Evolutionary conservation across 2,113 vertebrate genomes (phyloP).

Genomic region (Campylomormyrus tamandua): DNA sequence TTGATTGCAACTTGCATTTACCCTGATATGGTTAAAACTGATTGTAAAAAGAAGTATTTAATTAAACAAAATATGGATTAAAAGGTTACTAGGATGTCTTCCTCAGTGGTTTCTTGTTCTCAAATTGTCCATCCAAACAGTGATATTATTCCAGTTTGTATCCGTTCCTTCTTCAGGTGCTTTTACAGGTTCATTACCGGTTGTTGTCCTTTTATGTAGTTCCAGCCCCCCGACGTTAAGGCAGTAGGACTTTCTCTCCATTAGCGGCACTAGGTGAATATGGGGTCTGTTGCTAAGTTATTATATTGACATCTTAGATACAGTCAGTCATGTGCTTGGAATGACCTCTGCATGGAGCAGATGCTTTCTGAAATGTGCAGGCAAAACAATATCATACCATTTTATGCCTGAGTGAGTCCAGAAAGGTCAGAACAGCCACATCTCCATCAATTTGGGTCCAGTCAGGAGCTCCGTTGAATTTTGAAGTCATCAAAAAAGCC

Average conservation of each 20-base stretch:
- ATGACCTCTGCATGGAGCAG: background rate
- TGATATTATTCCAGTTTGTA: background rate
- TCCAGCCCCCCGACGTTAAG: background rate
- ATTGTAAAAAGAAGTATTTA: background rate
- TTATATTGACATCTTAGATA: background rate
- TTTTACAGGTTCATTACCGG: background rate
- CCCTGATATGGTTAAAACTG: background rate
- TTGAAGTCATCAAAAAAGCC: background rate
- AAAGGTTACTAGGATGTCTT: background rate
- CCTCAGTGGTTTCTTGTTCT: background rate
- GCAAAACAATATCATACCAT: background rate
- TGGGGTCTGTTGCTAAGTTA: background rate
- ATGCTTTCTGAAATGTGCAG: background rate
- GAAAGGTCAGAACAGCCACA: constrained; percentile 5
- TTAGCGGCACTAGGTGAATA: background rate
- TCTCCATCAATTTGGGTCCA: background rate
- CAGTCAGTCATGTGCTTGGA: background rate
- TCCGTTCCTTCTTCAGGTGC: background rate
- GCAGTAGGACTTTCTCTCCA: background rate
- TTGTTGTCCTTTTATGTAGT: background rate
- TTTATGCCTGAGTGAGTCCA: background rate
- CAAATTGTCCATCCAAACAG: background rate
- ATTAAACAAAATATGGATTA: background rate
- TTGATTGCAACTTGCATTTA: background rate
- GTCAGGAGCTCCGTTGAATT: background rate